These are phyloP conservation scores for Sylvietta virens DNA, from an alignment of 2,113 vertebrate species.

Conservation along the genomic window DNA sequence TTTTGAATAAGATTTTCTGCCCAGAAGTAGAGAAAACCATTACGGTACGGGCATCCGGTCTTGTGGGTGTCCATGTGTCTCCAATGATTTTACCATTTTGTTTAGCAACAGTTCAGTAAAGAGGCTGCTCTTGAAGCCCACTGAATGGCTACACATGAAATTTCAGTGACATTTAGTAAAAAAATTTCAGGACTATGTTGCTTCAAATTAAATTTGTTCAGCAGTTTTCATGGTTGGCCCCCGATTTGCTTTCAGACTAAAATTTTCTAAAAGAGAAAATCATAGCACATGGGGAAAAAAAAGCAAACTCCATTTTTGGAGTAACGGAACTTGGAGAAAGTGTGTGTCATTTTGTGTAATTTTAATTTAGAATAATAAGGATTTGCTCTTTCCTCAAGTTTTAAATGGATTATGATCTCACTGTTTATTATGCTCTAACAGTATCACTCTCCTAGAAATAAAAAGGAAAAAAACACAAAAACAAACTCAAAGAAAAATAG, in stretches of 20 bases:
- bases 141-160: slow-evolving; percentile 10
- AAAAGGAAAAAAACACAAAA: not conserved
- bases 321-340: not conserved
- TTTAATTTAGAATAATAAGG: slow-evolving; percentile 31
- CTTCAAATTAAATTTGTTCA: slow-evolving; percentile 20
- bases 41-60: not conserved
- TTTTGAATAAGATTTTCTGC: not conserved
- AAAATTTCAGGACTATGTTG: slow-evolving; percentile 10
- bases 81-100: slow-evolving; percentile 14
- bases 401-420: not conserved
- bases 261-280: slow-evolving; percentile 6
- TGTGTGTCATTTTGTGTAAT: not conserved
- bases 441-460: slow-evolving; percentile 9
- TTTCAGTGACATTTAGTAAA: slow-evolving; percentile 42
- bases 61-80: slow-evolving; percentile 46
- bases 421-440: slow-evolving; percentile 15
- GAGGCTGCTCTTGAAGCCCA: not conserved
- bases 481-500: not conserved
- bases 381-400: slow-evolving; percentile 28
- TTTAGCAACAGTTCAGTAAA: slow-evolving; percentile 22
- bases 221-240: slow-evolving; percentile 15
- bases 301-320: not conserved
- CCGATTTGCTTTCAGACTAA: not conserved
- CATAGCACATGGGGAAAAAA: not conserved
- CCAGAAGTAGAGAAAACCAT: not conserved